These are phyloP conservation scores for Myocastor coypus DNA, from an alignment of 2,113 vertebrate genomes.

Conservation along the genomic window DNA sequence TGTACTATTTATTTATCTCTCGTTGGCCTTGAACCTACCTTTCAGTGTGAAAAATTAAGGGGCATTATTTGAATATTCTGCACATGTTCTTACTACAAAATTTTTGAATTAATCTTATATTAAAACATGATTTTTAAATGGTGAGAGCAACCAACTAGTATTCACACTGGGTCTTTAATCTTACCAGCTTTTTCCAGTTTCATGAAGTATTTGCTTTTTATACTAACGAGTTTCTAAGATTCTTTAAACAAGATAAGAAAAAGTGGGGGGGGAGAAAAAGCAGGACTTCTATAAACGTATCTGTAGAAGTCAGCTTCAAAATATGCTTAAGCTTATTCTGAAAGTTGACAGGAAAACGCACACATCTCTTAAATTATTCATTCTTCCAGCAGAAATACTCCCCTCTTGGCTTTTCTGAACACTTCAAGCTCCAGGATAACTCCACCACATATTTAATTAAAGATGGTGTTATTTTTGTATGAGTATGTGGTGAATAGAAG, in stretches of 20 bases:
- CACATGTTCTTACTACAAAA: not conserved
- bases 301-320: conserved; percentile 74
- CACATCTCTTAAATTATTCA: conserved; percentile 83
- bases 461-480: conserved; percentile 59
- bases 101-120: not conserved
- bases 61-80: not conserved
- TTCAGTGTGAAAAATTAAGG: not conserved
- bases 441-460: conserved; percentile 68
- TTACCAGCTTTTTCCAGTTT: conserved; percentile 36
- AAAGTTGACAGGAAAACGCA: conserved; percentile 74
- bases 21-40: not conserved
- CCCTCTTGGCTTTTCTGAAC: conserved; percentile 79
- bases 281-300: conserved; percentile 69
- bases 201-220: conserved; percentile 13
- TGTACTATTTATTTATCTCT: not conserved
- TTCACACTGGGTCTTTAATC: conserved; percentile 60
- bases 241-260: conserved; percentile 38
- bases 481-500: conserved; percentile 64
- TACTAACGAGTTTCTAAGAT: conserved; percentile 37
- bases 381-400: conserved; percentile 77
- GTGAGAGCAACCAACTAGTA: not conserved
- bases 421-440: conserved; percentile 75
- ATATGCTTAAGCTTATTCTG: conserved; percentile 80
- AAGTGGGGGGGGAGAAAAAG: conserved; percentile 40
- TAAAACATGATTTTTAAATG: not conserved